Percentiles rank a stretch among this genome's conserved stretches.
Conservation (phyloP, 2,797 vertebrate genomes). For the Coregonus suidteri region DNA sequence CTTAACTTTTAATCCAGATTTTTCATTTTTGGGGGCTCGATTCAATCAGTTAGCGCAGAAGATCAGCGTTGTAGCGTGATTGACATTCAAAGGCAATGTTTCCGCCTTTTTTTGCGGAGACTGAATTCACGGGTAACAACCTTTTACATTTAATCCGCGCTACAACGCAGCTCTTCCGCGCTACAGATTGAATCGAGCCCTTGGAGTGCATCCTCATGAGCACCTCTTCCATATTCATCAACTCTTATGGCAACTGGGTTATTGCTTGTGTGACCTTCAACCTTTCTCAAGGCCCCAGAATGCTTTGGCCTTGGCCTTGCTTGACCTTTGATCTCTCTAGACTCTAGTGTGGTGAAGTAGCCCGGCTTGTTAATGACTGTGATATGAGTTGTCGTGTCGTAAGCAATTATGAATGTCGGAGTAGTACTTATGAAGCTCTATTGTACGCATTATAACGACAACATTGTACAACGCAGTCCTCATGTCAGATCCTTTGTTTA, state of each 20-base stretch:
- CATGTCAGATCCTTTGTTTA: constrained; percentile 22
- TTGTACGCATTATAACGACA: constrained; percentile 27
- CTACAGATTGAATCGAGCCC: too few species aligned
- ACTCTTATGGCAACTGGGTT: constrained; percentile 24
- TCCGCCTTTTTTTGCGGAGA: too few species aligned
- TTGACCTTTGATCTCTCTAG: constrained; percentile 6
- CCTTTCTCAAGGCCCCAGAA: constrained; percentile 8
- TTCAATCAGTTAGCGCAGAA: too few species aligned
- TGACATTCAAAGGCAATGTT: too few species aligned
- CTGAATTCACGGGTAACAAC: too few species aligned
- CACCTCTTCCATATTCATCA: constrained; percentile 24
- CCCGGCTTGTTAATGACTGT: constrained; percentile 25
- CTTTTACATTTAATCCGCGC: too few species aligned
- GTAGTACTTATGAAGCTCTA: constrained; percentile 18
- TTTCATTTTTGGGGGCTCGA: not conserved
- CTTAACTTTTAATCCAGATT: not conserved
- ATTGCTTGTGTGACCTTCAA: constrained; percentile 15
- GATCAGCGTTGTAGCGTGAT: too few species aligned
- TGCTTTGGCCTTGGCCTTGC: constrained; percentile 14
- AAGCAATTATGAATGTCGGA: constrained; percentile 28
- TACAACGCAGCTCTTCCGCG: too few species aligned
- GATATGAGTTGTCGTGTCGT: constrained; percentile 18
- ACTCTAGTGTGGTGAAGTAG: constrained; percentile 23
- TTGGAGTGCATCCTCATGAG: not conserved
- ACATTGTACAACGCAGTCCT: constrained; percentile 27